Conservation (phyloP, 2,797 vertebrate species). For the Sciaenops ocellatus region DNA sequence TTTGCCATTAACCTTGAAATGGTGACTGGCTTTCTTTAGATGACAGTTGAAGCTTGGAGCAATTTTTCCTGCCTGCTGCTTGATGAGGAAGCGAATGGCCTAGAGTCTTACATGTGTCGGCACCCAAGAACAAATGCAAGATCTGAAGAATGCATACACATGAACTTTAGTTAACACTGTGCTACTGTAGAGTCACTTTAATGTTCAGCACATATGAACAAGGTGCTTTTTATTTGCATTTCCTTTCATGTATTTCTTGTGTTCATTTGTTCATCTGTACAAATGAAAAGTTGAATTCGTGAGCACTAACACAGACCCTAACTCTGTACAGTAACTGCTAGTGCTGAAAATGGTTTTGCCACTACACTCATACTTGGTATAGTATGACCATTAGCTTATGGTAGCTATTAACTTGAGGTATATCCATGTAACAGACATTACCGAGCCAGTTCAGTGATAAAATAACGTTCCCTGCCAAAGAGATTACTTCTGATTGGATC, state of each 20-base stretch:
- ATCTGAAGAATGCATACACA: slow-evolving; percentile 37
- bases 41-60: slow-evolving; percentile 51
- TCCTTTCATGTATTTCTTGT: no score
- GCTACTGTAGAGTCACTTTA: no score
- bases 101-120: slow-evolving; percentile 60
- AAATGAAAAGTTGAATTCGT: no score
- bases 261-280: no score
- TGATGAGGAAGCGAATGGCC: slow-evolving; percentile 70
- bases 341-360: not conserved
- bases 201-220: no score
- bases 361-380: not conserved
- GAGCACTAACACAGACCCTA: not conserved
- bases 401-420: not conserved
- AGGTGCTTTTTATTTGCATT: no score
- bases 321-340: not conserved
- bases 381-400: not conserved
- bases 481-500: no score
- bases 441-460: not conserved
- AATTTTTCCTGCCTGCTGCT: slow-evolving; percentile 56
- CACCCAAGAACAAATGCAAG: slow-evolving; percentile 55
- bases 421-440: not conserved
- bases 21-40: slow-evolving; percentile 68
- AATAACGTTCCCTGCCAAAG: no score
- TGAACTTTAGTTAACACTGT: slow-evolving; percentile 33
- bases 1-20: slow-evolving; percentile 83